Evolutionary conservation across 2,113 vertebrate genomes (phyloP).

Genomic region (Noctilio leporinus): DNA sequence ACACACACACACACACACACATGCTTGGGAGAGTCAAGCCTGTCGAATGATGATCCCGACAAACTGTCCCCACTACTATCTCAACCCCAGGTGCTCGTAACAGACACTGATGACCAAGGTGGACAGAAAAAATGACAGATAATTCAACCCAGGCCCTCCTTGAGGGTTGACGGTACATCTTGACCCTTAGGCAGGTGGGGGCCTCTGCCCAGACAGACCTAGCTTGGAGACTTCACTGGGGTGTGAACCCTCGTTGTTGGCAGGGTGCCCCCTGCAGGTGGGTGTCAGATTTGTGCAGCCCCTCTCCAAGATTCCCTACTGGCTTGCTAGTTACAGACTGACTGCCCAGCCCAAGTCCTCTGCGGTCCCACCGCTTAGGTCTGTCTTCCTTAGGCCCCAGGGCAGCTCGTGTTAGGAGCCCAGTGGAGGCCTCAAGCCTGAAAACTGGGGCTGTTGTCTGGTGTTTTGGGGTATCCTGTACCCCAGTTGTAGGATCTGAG

Average conservation of each 20-base stretch:
- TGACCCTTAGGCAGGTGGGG: too few relatives aligned
- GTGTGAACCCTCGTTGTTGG: background rate
- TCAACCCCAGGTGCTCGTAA: rapidly evolving
- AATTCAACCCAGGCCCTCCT: background rate
- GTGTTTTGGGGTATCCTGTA: background rate
- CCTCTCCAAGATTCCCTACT: background rate
- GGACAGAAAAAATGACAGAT: background rate
- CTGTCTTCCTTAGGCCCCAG: too few relatives aligned
- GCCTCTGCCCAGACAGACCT: background rate
- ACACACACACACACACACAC: rapidly evolving
- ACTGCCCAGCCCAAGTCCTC: background rate
- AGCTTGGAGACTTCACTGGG: background rate
- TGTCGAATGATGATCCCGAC: too few relatives aligned
- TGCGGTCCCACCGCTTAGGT: background rate
- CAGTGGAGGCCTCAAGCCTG: background rate
- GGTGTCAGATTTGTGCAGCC: background rate
- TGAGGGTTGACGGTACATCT: background rate
- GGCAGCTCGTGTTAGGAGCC: background rate
- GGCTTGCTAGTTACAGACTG: background rate
- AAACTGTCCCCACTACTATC: too few relatives aligned
- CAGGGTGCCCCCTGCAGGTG: rapidly evolving
- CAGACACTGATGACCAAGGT: background rate
- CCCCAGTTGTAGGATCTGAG: background rate
- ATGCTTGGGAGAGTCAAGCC: background rate
- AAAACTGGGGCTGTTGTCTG: background rate